These are phyloP conservation scores for Dryoscopus gambensis DNA, from an alignment of 2,113 vertebrate species.

Conservation along the genomic window DNA sequence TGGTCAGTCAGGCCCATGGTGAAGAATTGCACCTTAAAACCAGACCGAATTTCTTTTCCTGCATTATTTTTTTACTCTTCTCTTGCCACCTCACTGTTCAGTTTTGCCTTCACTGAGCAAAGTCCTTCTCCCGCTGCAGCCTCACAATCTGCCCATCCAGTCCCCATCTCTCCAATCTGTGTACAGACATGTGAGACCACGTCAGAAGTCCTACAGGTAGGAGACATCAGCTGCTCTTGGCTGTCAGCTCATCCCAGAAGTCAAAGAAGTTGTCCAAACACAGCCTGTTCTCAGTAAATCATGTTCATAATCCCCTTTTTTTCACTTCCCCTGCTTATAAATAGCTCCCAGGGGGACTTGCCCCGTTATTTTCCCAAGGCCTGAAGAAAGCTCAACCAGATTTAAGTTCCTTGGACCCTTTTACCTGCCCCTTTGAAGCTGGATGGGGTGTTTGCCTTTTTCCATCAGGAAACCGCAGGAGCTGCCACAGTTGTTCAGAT, in stretches of 20 bases:
- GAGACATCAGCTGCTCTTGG: background rate
- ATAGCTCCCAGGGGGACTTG: background rate
- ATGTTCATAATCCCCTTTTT: background rate
- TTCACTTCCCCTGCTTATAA: fast-evolving
- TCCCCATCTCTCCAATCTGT: background rate
- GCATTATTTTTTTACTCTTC: background rate
- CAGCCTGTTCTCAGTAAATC: background rate
- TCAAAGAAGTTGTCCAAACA: background rate
- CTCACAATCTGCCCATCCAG: background rate
- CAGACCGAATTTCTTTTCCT: background rate
- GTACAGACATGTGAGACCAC: background rate
- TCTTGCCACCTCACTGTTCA: background rate
- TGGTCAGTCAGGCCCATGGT: background rate
- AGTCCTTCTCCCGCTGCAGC: background rate
- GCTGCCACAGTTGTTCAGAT: background rate
- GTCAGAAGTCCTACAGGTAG: background rate
- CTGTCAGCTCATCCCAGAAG: background rate
- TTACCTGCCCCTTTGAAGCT: background rate
- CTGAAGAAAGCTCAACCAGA: background rate
- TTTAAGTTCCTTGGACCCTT: background rate
- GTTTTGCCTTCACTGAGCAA: background rate
- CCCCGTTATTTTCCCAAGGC: background rate
- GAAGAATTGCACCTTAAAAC: background rate
- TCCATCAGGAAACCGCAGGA: background rate
- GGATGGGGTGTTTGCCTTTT: background rate